phyloP scores from a whole-genome alignment of 2,797 vertebrate species.

The Anguilla megastoma region DNA sequence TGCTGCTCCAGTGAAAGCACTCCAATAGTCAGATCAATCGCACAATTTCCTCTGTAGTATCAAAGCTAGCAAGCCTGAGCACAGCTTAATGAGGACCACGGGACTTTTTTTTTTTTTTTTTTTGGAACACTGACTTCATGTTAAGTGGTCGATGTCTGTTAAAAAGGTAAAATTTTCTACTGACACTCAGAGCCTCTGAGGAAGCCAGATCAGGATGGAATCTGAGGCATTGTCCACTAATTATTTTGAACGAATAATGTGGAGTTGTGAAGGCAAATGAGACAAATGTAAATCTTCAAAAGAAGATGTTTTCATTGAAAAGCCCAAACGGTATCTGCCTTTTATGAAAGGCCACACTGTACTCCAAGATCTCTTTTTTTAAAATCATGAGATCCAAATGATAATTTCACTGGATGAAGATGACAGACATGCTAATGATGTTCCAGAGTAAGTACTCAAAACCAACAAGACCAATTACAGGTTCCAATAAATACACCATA shows the following conservation, averaged over 20 bases:
- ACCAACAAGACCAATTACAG: neutral
- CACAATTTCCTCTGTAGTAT: constrained; percentile 40
- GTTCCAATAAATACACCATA: neutral
- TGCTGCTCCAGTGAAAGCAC: constrained; percentile 39
- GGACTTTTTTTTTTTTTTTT: neutral
- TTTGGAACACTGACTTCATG: neutral
- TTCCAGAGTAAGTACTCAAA: neutral
- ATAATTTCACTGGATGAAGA: neutral
- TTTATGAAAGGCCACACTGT: neutral
- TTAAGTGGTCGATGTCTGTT: constrained; percentile 6
- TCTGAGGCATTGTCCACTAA: neutral
- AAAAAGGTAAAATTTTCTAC: neutral
- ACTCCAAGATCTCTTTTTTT: neutral
- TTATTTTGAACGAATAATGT: neutral
- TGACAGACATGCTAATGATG: constrained; percentile 6
- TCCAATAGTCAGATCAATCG: constrained; percentile 50
- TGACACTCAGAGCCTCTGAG: neutral
- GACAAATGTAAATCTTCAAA: neutral
- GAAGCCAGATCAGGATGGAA: neutral
- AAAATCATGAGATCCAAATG: neutral
- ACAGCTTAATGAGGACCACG: constrained; percentile 44
- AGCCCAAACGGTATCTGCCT: neutral
- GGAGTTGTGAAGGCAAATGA: neutral
- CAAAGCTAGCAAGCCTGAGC: constrained; percentile 43
- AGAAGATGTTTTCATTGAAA: neutral